Evolutionary conservation across 30 jellyfish, hydroid and myxozoan species (phyloP).

Genomic region (Aurelia sp.): DNA sequence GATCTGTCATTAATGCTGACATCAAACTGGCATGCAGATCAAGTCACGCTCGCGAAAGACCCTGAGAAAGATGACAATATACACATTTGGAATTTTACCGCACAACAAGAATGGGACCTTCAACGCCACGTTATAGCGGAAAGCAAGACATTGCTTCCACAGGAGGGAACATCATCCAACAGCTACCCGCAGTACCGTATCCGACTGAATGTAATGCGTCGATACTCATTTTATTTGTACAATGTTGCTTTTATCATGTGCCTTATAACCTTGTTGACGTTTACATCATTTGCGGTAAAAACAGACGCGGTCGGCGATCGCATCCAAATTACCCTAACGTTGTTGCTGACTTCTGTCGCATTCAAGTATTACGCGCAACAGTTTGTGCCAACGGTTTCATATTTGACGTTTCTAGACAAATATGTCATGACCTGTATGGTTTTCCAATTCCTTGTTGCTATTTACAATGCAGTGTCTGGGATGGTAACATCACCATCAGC

Average conservation of each 20-base stretch:
- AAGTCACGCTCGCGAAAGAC: constrained; percentile 14
- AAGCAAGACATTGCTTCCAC: background rate
- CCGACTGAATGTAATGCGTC: constrained; percentile 50
- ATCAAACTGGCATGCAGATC: constrained; percentile 33
- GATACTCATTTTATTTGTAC: constrained; percentile 31
- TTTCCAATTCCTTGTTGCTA: constrained; percentile 55
- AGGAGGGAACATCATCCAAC: constrained; percentile 40
- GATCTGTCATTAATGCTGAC: constrained; percentile 42
- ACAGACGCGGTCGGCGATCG: constrained; percentile 55
- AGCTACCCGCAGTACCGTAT: constrained; percentile 60
- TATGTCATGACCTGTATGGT: constrained; percentile 55
- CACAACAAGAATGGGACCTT: constrained; percentile 49
- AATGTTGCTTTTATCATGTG: constrained; percentile 32
- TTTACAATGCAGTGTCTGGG: constrained; percentile 36
- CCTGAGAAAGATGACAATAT: constrained; percentile 39
- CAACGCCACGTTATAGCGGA: constrained; percentile 32
- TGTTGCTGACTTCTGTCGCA: constrained; percentile 62
- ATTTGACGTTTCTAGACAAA: constrained; percentile 31
- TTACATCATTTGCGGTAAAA: constrained; percentile 45
- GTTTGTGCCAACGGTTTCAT: constrained; percentile 61
- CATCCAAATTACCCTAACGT: constrained; percentile 47
- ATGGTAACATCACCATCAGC: background rate
- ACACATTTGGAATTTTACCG: constrained; percentile 52
- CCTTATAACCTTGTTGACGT: constrained; percentile 56
- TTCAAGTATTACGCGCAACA: constrained; percentile 57